Conservation (phyloP, 2,113 vertebrate species). For the Chaetodon trifascialis region DNA sequence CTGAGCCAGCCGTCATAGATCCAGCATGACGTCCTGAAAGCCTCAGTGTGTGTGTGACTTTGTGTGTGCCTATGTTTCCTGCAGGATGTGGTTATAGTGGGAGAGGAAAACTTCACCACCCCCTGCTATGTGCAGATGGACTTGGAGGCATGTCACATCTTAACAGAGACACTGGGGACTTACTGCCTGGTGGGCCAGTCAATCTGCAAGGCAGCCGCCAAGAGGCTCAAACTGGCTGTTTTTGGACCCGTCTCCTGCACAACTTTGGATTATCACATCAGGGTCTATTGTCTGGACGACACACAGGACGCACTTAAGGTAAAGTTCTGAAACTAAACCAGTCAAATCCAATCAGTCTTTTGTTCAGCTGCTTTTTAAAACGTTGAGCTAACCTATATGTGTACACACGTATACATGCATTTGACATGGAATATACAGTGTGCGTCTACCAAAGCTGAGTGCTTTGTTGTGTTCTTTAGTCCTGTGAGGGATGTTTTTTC, state of each 20-base stretch:
- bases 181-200: slow-evolving; percentile 94
- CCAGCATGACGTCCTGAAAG: background rate
- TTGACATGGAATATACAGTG: background rate
- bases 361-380: background rate
- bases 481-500: slow-evolving; percentile 19
- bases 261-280: slow-evolving; percentile 93
- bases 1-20: background rate
- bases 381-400: background rate
- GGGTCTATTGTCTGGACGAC: slow-evolving; percentile 95
- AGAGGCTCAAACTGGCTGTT: slow-evolving; percentile 92
- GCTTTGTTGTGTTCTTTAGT: slow-evolving; percentile 27
- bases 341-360: background rate
- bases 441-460: background rate
- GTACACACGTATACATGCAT: background rate
- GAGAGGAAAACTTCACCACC: slow-evolving; percentile 95
- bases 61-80: slow-evolving; percentile 29
- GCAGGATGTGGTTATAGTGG: slow-evolving; percentile 93
- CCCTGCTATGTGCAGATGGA: slow-evolving; percentile 96
- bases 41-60: slow-evolving; percentile 22
- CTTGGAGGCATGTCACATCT: slow-evolving; percentile 92
- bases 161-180: slow-evolving; percentile 93
- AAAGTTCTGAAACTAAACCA: background rate
- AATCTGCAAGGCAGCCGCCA: slow-evolving; percentile 90
- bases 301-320: slow-evolving; percentile 95
- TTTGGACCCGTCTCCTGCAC: slow-evolving; percentile 92